Percentiles rank a stretch among this genome's conserved stretches.
Evolutionary conservation across 2,888 invertebrate species (phyloP).

Genomic region (Gandaritis pyraliata): DNA sequence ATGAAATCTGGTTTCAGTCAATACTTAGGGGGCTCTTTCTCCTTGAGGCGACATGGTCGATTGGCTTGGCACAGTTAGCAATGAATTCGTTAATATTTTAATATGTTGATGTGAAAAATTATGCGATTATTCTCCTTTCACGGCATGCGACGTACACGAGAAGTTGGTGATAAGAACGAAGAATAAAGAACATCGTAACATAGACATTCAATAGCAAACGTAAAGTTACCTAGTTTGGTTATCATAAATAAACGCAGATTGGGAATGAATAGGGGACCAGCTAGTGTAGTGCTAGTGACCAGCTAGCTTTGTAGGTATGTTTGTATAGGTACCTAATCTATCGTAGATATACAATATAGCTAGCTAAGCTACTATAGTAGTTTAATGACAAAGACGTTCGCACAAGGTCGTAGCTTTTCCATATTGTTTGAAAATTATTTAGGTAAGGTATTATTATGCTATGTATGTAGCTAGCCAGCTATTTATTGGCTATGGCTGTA

Average conservation of each 20-base stretch:
- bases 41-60: constrained; percentile 14
- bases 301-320: too few species aligned
- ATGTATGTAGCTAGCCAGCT: neutral
- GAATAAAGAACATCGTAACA: neutral
- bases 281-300: too few species aligned
- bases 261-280: too few species aligned
- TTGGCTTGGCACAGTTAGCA: constrained; percentile 8
- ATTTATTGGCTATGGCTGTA: constrained; percentile 9
- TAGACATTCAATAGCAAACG: too few species aligned
- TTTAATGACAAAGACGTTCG: too few species aligned
- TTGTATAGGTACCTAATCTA: too few species aligned
- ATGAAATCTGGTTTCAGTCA: constrained; percentile 20
- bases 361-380: too few species aligned
- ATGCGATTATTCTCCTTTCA: constrained; percentile 14
- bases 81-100: constrained; percentile 18
- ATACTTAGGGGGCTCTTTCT: neutral
- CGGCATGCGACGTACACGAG: constrained; percentile 18
- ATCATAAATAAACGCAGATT: too few species aligned
- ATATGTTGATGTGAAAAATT: constrained; percentile 10
- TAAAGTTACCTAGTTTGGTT: too few species aligned
- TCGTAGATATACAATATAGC: too few species aligned
- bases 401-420: too few species aligned
- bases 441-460: neutral
- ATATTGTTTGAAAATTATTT: too few species aligned
- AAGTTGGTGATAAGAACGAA: constrained; percentile 10